A percentile compares a stretch with the other conserved stretches of the same genome.
Conservation (phyloP, 1,140 invertebrate genomes). For the Tetragnatha versicolor region DNA sequence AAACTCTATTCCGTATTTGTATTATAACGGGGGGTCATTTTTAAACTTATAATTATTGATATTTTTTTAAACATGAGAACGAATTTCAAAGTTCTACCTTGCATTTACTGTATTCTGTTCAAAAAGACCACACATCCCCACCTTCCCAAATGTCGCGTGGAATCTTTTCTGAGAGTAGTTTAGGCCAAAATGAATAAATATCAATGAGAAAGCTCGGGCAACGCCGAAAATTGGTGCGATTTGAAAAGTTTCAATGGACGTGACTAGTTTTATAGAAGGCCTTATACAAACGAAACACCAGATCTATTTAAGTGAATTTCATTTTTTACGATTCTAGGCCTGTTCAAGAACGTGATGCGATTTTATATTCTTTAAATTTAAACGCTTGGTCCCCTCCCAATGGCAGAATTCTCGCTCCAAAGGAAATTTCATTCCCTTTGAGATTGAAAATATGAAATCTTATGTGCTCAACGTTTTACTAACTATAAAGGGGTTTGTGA, state of each 20-base stretch:
- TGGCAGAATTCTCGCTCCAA: constrained; percentile 1
- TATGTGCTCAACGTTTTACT: too few relatives aligned
- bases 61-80: too few relatives aligned
- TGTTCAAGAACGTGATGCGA: constrained; percentile 5
- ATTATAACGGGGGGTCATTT: too few relatives aligned
- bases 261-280: not conserved
- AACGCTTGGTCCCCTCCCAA: not conserved
- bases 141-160: too few relatives aligned
- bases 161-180: too few relatives aligned
- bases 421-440: not conserved
- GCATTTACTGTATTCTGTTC: too few relatives aligned
- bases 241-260: constrained; percentile 2
- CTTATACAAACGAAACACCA: constrained; percentile 2
- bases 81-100: too few relatives aligned
- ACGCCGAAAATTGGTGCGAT: constrained; percentile 13
- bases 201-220: not conserved
- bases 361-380: constrained; percentile 23
- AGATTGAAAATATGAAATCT: constrained; percentile 2
- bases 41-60: too few relatives aligned
- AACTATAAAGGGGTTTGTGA: too few relatives aligned
- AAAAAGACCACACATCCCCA: too few relatives aligned
- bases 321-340: constrained; percentile 13
- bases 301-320: constrained; percentile 30
- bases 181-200: constrained; percentile 15
- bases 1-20: too few relatives aligned